Percentiles rank a stretch among this genome's conserved stretches.
Conservation (phyloP, 1,140 invertebrate species). For the Cepaea nemoralis region DNA sequence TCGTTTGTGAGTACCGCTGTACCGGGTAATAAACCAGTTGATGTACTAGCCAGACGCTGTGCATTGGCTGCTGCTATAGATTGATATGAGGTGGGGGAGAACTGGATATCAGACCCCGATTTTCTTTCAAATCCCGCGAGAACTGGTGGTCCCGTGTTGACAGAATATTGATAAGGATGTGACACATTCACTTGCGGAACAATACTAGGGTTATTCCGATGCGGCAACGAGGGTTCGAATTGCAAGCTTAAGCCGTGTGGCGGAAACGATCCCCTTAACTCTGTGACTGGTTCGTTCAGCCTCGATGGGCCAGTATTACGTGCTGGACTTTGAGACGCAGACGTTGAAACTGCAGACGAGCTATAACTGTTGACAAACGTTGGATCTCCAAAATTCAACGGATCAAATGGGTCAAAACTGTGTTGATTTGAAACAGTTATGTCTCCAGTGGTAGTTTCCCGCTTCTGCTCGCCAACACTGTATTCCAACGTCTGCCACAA, state of each 20-base stretch:
- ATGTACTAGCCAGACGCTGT: not conserved
- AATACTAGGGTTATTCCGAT: not conserved
- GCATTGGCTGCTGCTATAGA: not conserved
- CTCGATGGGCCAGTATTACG: no score
- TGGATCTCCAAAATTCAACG: not conserved
- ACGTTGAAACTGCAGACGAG: not conserved
- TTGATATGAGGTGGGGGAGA: not conserved
- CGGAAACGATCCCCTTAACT: not conserved
- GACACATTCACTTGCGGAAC: not conserved
- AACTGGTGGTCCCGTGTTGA: not conserved
- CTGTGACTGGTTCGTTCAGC: not conserved
- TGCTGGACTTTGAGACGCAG: not conserved
- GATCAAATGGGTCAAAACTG: not conserved
- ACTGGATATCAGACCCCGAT: not conserved
- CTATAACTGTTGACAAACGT: slow-evolving; percentile 16
- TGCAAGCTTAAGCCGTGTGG: not conserved
- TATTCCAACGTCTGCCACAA: not conserved
- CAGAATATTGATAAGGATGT: not conserved
- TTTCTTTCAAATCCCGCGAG: not conserved
- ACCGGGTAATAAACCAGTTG: not conserved
- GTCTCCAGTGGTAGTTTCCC: not conserved
- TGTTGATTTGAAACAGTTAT: not conserved
- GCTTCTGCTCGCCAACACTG: not conserved
- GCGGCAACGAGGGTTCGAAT: not conserved
- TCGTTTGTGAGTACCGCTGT: not conserved